phyloP scores from a whole-genome alignment of 1,140 invertebrate genomes.

The Maconellicoccus hirsutus region DNA sequence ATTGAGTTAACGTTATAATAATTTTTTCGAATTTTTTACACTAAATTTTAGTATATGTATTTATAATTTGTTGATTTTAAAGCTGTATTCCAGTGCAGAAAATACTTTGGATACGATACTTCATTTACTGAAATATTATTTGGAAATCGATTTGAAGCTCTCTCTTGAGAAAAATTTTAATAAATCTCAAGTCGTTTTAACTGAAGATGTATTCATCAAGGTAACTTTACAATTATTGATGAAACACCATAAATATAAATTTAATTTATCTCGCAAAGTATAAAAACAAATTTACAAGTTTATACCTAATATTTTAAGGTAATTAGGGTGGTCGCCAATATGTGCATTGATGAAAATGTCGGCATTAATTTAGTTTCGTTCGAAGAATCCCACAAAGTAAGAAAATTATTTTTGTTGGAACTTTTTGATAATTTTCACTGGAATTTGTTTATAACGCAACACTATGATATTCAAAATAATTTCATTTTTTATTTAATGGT shows the following conservation, averaged over 20 bases:
- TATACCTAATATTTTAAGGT: conserved; percentile 36
- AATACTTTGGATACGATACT: conserved; percentile 44
- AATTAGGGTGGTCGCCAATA: conserved; percentile 58
- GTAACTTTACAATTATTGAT: conserved; percentile 34
- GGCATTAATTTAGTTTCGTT: conserved; percentile 40
- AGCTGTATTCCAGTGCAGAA: conserved; percentile 42
- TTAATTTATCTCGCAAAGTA: not conserved
- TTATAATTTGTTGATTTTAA: conserved; percentile 25
- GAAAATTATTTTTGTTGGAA: not conserved
- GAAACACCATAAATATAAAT: too few relatives aligned
- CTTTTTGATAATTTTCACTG: too few relatives aligned
- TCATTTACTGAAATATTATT: conserved; percentile 45
- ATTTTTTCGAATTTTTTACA: not conserved
- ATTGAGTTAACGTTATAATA: not conserved
- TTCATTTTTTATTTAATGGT: too few relatives aligned
- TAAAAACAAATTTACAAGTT: not conserved
- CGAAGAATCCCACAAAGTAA: not conserved
- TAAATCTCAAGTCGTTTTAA: conserved; percentile 36
- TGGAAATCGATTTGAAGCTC: conserved; percentile 38
- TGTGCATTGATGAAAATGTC: conserved; percentile 55
- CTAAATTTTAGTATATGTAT: not conserved
- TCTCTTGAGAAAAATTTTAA: conserved; percentile 34
- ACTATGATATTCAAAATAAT: too few relatives aligned
- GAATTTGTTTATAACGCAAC: too few relatives aligned
- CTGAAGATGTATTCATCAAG: conserved; percentile 55